Base-by-base conservation (phyloP, 2,113 vertebrate genomes). In the Corythornis madagascariensis region DNA sequence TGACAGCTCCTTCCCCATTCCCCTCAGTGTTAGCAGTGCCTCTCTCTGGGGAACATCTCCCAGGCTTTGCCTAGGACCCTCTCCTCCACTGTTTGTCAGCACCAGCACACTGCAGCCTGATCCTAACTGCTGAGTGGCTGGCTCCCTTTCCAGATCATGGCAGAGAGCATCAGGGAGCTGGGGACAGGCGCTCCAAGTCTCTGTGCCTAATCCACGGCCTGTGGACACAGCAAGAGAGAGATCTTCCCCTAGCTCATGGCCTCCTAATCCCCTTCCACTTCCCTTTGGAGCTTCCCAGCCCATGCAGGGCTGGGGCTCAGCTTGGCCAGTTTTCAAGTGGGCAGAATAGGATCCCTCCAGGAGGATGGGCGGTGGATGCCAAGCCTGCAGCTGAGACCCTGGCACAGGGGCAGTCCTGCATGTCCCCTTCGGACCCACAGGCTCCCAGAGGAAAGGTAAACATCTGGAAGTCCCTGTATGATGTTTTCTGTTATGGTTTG, bases 11-110 rank as follows among this genome's bases (percentile, higher is more conserved):
- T 67, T 25, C 50, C 33, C 6, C 4, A 13, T 79, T 80, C 33
- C 17, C 45, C 4, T 4, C 3, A 2, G 71, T 82, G 76, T 90
- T 91, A 85, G 43, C 92, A 59, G 15, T 55, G 26, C 75, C 43
- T 74, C 19, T 80, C 31, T 43, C 45, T 0, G 0, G 59, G 61
- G 45, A 38, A 59, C 73, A 38, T 40, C 57, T 91, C 59, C 55
- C 52, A 20, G 67, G 31, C 48, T 2, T 47, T 89, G 64, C 92
- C 64, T 92, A 79, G 79, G 95, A 86, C 96, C 88, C 83, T 91
- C 88, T 85, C 50, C 50, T 90, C 69, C 78, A 18, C 38, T 86
- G 80, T 82, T 67, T 73, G 63, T 83, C 82, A 81, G 53, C 50
- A 83, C 56, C 75, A 83, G 70, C 64, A 47, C 33, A 2, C 63